These are phyloP conservation scores for Meles meles DNA, from an alignment of 2,113 vertebrate genomes.

Conservation along the genomic window DNA sequence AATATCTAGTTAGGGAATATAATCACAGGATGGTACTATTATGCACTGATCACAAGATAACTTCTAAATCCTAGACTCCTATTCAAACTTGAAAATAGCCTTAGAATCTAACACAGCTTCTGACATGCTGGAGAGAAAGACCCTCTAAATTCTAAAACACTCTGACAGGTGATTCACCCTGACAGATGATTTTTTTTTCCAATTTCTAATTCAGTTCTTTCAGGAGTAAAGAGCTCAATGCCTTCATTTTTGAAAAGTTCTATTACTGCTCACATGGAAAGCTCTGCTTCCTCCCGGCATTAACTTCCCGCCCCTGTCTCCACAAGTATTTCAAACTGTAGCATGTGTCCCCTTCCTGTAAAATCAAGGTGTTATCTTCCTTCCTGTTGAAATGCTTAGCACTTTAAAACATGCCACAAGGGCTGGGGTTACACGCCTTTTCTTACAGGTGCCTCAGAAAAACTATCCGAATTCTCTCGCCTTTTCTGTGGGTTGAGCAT, in stretches of 20 bases:
- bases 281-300: neutral
- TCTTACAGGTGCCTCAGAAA: neutral
- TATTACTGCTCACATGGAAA: neutral
- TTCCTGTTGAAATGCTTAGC: slow-evolving; percentile 13
- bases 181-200: neutral
- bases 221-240: neutral
- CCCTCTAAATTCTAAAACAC: neutral
- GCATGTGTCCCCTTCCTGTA: neutral
- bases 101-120: slow-evolving; percentile 28
- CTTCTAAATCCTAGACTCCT: neutral
- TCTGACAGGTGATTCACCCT: neutral
- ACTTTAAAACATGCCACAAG: neutral
- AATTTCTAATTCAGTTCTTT: neutral
- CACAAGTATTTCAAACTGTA: neutral
- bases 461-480: neutral
- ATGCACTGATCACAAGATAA: neutral
- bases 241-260: neutral
- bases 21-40: neutral
- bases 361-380: neutral
- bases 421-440: neutral
- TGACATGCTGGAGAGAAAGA: neutral
- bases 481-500: neutral
- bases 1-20: neutral
- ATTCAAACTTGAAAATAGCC: slow-evolving; percentile 39
- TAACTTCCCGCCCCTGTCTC: neutral